Evolutionary conservation across 2,797 vertebrate genomes (phyloP), one percentile per base, ranked within the genome.

Genomic region (Podarcis lilfordi): DNA sequence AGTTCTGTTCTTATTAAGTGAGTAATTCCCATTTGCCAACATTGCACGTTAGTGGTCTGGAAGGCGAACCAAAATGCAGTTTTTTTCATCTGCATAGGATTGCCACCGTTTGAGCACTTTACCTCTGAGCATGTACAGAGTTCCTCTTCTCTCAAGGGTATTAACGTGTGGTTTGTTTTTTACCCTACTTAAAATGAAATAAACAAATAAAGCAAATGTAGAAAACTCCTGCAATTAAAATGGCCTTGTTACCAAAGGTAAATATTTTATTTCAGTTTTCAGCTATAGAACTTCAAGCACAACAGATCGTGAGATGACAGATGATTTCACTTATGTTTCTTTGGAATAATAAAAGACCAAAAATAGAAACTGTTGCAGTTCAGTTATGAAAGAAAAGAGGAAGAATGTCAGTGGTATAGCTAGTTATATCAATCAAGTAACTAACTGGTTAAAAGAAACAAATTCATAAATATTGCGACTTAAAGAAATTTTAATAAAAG

Each of bases 41-140:
- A 29, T 64, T 75, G 1, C 11, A 13, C 71, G 35, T 82, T 25
- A 19, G 8, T 21, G 15, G 50, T 40, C 27, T 27, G n/a, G 50
- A 87, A n/a, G 27, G 29, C 2, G 40, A 25, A 45, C 8, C 15
- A 82, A 81, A 21, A 8, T 61, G 25, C 79, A 37, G 13, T 71
- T 27, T 72, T 17, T 32, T 19, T 15, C 29, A 4, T 40, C 35
- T 6, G 19, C 17, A 17, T 40, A n/a, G 29, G 17, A 35, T 8
- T 23, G 5, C 9, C 43, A 15, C 50, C 37, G 32, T 5, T 19
- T 59, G 66, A 15, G 35, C n/a, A 50, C 69, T n/a, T 74, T 50
- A 50, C 69, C 37, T 74, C 82, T 89, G 55, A 85, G 83, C 83
- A n/a, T 68, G 69, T 81, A 61, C 29, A 75, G 40, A 25, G 61